phyloP scores from a whole-genome alignment of 2,797 vertebrate species.

The Brachyrhaphis roseni region DNA sequence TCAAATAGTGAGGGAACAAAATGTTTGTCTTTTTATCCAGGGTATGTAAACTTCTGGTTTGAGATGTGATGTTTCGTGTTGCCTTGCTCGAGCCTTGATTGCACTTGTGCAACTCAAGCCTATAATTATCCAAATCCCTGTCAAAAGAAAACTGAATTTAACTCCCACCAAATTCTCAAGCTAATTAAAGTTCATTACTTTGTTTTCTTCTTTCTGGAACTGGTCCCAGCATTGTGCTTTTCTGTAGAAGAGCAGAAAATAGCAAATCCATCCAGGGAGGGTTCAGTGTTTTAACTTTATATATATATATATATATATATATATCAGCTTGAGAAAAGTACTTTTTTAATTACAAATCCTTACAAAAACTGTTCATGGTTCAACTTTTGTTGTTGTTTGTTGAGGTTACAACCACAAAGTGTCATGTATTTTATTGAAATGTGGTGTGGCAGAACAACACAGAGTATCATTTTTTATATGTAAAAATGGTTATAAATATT shows the following conservation, averaged over 20 bases:
- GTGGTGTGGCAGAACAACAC: background rate
- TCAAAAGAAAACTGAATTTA: background rate
- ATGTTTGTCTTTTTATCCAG: background rate
- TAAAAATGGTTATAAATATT: background rate
- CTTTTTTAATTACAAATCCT: background rate
- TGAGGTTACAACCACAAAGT: background rate
- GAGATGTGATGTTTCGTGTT: background rate
- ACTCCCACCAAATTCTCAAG: background rate
- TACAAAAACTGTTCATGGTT: background rate
- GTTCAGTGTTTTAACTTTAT: background rate
- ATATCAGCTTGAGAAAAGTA: background rate
- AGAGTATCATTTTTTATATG: too few relatives aligned
- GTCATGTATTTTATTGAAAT: background rate
- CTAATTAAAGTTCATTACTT: background rate
- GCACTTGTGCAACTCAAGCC: background rate
- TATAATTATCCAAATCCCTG: background rate
- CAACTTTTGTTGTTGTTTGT: background rate
- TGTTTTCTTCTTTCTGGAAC: background rate
- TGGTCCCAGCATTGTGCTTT: background rate
- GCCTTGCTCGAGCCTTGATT: background rate
- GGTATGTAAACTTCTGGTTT: background rate
- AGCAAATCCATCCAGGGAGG: background rate
- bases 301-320: too few relatives aligned
- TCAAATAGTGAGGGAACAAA: too few relatives aligned
- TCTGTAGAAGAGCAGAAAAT: background rate